Percentiles rank a stretch among this genome's conserved stretches.
phyloP scores from a whole-genome alignment of 2,797 vertebrate species.

The Xiphophorus birchmanni region DNA sequence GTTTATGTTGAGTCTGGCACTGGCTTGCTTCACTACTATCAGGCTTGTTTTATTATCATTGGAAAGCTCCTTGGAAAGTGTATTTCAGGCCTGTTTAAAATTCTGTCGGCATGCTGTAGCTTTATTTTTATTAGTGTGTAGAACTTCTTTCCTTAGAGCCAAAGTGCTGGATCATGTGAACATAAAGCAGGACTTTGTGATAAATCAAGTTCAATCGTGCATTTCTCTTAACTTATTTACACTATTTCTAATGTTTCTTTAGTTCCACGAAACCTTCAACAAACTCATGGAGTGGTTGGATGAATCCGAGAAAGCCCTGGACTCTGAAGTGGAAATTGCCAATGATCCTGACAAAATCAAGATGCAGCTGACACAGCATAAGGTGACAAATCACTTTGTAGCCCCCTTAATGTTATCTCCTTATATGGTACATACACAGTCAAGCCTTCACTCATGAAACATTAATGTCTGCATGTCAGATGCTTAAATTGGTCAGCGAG shows the following conservation, averaged over 20 bases:
- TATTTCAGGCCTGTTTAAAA: conserved; percentile 39
- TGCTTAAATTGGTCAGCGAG: neutral
- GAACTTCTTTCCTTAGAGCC: conserved; percentile 15
- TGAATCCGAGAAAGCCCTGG: conserved; percentile 92
- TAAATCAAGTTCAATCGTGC: conserved; percentile 53
- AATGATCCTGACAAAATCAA: conserved; percentile 99
- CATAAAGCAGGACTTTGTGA: conserved; percentile 37
- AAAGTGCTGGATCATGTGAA: conserved; percentile 42
- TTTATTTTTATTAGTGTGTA: conserved; percentile 32
- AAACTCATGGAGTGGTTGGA: conserved; percentile 98
- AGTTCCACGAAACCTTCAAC: conserved; percentile 97
- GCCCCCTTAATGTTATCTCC: neutral
- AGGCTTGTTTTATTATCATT: conserved; percentile 45
- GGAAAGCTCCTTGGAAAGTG: conserved; percentile 36
- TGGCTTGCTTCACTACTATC: conserved; percentile 23
- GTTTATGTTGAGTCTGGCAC: conserved; percentile 15
- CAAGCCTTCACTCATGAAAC: conserved; percentile 23
- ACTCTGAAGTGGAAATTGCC: conserved; percentile 96
- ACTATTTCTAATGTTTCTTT: conserved; percentile 37
- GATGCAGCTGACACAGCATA: conserved; percentile 92
- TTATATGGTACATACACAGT: neutral
- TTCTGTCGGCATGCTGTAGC: conserved; percentile 31
- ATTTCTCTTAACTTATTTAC: conserved; percentile 13
- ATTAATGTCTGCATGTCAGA: neutral
- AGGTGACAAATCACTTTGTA: conserved; percentile 79